Evolutionary conservation across 2,113 vertebrate genomes (phyloP), one percentile per base, ranked within the genome.

Genomic region (Austrofundulus limnaeus): DNA sequence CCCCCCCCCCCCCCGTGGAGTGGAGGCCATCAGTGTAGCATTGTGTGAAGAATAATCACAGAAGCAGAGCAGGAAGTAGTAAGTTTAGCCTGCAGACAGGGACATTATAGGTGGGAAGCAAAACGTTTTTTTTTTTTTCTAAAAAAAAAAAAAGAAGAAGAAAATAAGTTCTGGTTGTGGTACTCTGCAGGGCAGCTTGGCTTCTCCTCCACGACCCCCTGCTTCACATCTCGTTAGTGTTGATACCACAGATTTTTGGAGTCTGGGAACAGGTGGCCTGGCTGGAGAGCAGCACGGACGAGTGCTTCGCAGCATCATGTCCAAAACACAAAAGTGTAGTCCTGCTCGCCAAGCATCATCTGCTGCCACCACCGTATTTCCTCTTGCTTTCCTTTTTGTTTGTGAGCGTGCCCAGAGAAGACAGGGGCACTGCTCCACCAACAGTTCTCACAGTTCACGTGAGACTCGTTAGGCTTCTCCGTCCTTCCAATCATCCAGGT

Each of bases 31-130:
- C 83, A 66, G 77, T 76, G 73, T 72, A 81, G 71, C 76, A 78
- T 77, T 58, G 64, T 72, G 82, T 78, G 60, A 80, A 80, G 68
- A 87, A 75, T 80, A 78, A 86, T 83, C 83, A 89, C 81, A 86
- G 77, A 69, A 69, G 51, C 69, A 54, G 68, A 82, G 66, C 52
- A 68, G 61, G 65, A 79, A 74, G 69, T 61, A 82, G 61, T 87
- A 73, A 85, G 79, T 82, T 86, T 83, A 82, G 81, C 73, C 51
- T 19, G 45, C 73, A 83, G 80, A 81, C 46, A 10, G 63, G 66
- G 66, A 64, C 69, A 55, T 72, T 78, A 80, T 52, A 25, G 48
- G 25, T 54, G 62, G 57, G 38, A 77, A 75, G 70, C 56, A 69
- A 75, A 49, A 53, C 19, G 53, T 34, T 5, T 34, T 57, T 52